Evolutionary conservation across 2,797 vertebrate genomes (phyloP), one percentile per base, ranked within the genome.

Genomic region (Lepus oiostolus): DNA sequence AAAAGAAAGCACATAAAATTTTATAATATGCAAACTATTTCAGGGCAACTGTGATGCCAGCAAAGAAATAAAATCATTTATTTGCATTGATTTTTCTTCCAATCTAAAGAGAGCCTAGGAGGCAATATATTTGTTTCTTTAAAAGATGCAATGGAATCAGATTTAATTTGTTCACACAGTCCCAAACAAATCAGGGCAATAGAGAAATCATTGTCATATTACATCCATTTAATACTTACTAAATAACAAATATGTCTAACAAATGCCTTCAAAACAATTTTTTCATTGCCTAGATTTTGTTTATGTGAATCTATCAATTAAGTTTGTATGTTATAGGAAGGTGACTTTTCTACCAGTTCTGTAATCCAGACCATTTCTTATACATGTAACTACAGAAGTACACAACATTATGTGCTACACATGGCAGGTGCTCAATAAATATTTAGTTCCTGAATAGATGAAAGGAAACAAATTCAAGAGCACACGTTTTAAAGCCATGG

Each of bases 1-100:
- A 91, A 95, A 92, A 38, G 42, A 92, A 26, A 76, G 12, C 65
- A 74, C 60, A 81, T 77, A 72, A 81, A 47, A 79, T 52, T 95
- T 96, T 91, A 88, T 62, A 96, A 87, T 87, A 83, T 92, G 76
- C 54, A 92, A 72, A 94, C 22, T 96, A 62, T 87, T 93, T 86
- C 85, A 93, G 74, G 58, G 35, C 14, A 95, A 93, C 30, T 24
- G 8, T 79, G 88, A 93, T 92, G n/a, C 58, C 63, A 91, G n/a
- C 35, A 77, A 88, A 96, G 24, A 22, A 93, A 94, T 79, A 8
- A 93, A 94, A 87, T 95, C 8, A 84, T 96, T 96, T 94, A 82
- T 96, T 93, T 93, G 42, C 82, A 91, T 88, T 96, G 72, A 91
- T 91, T 96, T 95, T 95, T 82, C 62, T 90, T 94, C 87, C 86